phyloP scores from a whole-genome alignment of 2,797 vertebrate species.

The Sebastes iracundus region DNA sequence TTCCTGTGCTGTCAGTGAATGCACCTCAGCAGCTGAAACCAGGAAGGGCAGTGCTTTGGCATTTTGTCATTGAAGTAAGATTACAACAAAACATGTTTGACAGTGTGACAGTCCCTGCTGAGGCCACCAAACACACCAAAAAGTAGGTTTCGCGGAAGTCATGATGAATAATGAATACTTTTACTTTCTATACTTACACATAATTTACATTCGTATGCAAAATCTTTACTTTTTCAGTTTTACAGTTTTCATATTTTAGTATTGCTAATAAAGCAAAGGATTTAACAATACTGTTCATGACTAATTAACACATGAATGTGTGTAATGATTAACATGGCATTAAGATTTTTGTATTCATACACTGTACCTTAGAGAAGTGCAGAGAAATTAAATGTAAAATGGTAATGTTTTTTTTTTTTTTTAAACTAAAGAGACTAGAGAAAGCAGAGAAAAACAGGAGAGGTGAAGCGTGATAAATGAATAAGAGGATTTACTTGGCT shows the following conservation, averaged over 20 bases:
- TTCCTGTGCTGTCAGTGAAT: slow-evolving; percentile 44
- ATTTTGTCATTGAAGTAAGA: slow-evolving; percentile 28
- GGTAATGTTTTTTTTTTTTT: not conserved
- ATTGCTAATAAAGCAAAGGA: not conserved
- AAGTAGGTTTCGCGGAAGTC: not conserved
- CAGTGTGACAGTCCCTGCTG: not conserved
- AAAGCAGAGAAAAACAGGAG: not conserved
- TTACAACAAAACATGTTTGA: not conserved
- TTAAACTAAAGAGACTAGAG: not conserved
- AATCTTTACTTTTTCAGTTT: not conserved
- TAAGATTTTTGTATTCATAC: not conserved
- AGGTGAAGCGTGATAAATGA: not conserved
- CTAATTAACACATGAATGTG: not conserved
- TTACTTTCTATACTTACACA: not conserved
- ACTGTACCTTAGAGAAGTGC: not conserved
- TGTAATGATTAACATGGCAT: not conserved
- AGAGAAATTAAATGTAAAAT: not conserved
- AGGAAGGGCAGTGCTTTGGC: slow-evolving; percentile 7
- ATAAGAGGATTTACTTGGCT: not conserved
- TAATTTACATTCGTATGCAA: no score
- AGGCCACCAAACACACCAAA: not conserved
- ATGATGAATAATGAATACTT: not conserved
- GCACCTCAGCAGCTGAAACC: slow-evolving; percentile 32
- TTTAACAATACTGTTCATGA: not conserved
- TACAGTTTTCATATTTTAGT: not conserved